phyloP scores from a whole-genome alignment of 2,888 invertebrate genomes.

The Cataglyphis livida region DNA sequence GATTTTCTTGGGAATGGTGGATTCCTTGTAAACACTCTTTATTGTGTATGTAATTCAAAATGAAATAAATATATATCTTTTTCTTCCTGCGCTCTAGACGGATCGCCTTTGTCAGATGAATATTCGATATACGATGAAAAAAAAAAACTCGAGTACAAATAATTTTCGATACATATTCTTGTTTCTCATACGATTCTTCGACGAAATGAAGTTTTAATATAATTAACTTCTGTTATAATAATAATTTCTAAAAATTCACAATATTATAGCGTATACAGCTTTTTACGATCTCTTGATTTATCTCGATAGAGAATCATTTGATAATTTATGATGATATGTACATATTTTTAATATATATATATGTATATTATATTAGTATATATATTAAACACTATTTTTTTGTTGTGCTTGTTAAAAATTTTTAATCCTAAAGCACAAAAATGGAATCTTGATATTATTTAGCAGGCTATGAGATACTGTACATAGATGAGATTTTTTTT shows the following conservation, averaged over 20 bases:
- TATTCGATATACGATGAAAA: background rate
- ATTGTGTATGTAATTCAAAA: conserved; percentile 15
- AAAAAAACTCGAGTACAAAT: conserved; percentile 7
- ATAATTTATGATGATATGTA: background rate
- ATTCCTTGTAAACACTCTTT: background rate
- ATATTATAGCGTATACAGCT: background rate
- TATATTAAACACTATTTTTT: background rate
- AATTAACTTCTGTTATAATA: background rate
- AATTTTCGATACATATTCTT: conserved; percentile 3
- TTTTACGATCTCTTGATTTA: conserved; percentile 1
- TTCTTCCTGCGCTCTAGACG: background rate
- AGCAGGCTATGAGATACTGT: background rate
- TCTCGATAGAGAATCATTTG: background rate
- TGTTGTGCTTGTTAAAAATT: background rate
- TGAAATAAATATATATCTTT: conserved; percentile 5
- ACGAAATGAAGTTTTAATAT: background rate
- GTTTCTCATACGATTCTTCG: conserved; percentile 11
- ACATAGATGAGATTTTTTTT: background rate
- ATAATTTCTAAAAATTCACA: background rate
- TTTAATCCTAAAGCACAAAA: background rate
- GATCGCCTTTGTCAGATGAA: background rate
- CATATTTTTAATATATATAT: background rate
- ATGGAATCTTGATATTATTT: background rate
- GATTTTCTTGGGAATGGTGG: background rate
- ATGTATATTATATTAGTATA: background rate